phyloP scores from a whole-genome alignment of 2,888 invertebrate species.

The Eupithecia vulgata region DNA sequence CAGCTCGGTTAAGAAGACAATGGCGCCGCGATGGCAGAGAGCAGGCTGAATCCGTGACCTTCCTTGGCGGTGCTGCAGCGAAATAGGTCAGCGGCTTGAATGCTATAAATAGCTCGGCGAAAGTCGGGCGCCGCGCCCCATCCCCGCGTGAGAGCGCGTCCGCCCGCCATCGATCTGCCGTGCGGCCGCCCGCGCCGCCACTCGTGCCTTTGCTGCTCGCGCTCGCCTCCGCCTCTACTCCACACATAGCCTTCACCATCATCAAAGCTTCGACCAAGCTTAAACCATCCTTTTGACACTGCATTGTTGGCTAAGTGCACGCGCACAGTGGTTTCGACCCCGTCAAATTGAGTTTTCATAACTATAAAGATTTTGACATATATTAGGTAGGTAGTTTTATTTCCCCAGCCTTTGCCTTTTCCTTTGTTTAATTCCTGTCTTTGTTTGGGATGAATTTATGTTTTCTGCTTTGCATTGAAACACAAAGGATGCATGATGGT shows the following conservation, averaged over 20 bases:
- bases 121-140: slow-evolving; percentile 81
- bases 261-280: not conserved
- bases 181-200: slow-evolving; percentile 18
- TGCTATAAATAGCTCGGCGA: slow-evolving; percentile 83
- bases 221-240: slow-evolving; percentile 29
- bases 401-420: slow-evolving; percentile 10
- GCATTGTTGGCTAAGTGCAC: slow-evolving; percentile 22
- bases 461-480: not conserved
- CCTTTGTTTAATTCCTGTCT: not conserved
- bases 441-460: not conserved
- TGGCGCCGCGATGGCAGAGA: slow-evolving; percentile 78
- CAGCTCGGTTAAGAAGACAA: slow-evolving; percentile 79
- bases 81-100: slow-evolving; percentile 84
- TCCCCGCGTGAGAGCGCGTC: slow-evolving; percentile 64
- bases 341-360: slow-evolving; percentile 23
- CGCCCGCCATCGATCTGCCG: slow-evolving; percentile 60
- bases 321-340: slow-evolving; percentile 1
- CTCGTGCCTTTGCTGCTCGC: slow-evolving; percentile 32
- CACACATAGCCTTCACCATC: slow-evolving; percentile 20
- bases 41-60: slow-evolving; percentile 82
- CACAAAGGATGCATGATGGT: not conserved
- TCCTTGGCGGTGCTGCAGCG: slow-evolving; percentile 80
- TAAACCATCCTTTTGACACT: slow-evolving; percentile 1
- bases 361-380: slow-evolving; percentile 22
- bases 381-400: no score